Evolutionary conservation across 35 echinoderm and acorn worm genomes (phyloP).

Genomic region (Lytechinus variegatus): DNA sequence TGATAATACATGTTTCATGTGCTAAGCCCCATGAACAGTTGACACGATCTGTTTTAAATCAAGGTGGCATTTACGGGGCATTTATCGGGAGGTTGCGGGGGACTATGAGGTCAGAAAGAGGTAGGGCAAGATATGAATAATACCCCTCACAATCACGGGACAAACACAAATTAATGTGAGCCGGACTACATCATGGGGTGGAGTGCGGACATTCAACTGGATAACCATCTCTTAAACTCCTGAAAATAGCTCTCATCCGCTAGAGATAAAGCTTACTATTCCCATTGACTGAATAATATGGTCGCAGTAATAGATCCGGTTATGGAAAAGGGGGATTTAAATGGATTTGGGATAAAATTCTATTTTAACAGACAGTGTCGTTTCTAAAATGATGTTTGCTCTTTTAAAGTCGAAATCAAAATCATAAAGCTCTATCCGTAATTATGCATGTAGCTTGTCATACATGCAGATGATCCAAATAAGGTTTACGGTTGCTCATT

Average conservation of each 20-base stretch:
- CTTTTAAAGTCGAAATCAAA: no score
- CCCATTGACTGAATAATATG: background rate
- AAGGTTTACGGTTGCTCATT: no score
- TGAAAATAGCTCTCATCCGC: background rate
- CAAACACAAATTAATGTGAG: background rate
- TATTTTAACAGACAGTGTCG: background rate
- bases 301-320: background rate
- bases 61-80: background rate
- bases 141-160: background rate
- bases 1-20: no score
- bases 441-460: no score
- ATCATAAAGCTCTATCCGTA: no score
- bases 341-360: background rate
- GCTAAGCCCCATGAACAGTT: background rate
- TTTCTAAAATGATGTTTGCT: background rate
- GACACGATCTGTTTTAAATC: background rate
- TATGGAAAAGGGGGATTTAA: background rate
- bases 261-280: background rate
- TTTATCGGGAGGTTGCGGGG: background rate
- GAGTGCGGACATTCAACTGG: slow-evolving; percentile 16
- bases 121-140: background rate
- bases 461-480: no score
- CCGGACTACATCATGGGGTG: background rate
- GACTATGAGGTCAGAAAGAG: background rate
- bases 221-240: background rate